Conservation (phyloP, 2,797 vertebrate species). For the Phalloptychus januarius region DNA sequence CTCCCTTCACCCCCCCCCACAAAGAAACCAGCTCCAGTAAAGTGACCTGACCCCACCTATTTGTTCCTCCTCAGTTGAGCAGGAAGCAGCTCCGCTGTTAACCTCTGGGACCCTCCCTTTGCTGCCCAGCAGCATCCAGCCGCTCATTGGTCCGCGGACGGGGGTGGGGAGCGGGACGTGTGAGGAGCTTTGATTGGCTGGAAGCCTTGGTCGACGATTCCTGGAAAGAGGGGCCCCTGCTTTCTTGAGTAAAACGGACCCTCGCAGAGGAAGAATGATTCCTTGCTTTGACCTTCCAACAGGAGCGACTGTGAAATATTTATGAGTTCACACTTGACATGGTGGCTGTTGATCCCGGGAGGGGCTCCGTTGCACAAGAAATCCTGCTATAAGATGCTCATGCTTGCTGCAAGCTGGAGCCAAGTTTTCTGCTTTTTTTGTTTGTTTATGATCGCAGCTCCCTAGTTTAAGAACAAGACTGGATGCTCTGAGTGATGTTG, state of each 20-base stretch:
- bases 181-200: constrained; percentile 67
- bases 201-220: constrained; percentile 47
- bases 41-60: constrained; percentile 44
- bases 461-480: not conserved
- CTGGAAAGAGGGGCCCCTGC: constrained; percentile 32
- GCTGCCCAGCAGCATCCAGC: constrained; percentile 54
- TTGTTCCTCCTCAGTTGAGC: constrained; percentile 44
- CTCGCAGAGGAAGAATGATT: constrained; percentile 45
- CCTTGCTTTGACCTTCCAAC: constrained; percentile 66
- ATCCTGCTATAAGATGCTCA: constrained; percentile 12
- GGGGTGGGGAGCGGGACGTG: constrained; percentile 49
- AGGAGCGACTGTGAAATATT: constrained; percentile 60
- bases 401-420: not conserved
- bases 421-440: too few species aligned
- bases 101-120: constrained; percentile 40
- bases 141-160: constrained; percentile 48
- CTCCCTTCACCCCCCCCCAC: not conserved
- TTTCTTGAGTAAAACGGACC: constrained; percentile 40
- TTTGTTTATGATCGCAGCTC: not conserved
- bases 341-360: constrained; percentile 40
- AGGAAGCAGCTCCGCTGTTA: constrained; percentile 40
- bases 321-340: constrained; percentile 57
- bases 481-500: constrained; percentile 8
- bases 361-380: constrained; percentile 34
- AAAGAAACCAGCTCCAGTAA: not conserved